A percentile compares a stretch with the other conserved stretches of the same genome.
Conservation (phyloP, 2,888 invertebrate species). For the Megaustenia siamemsis region DNA sequence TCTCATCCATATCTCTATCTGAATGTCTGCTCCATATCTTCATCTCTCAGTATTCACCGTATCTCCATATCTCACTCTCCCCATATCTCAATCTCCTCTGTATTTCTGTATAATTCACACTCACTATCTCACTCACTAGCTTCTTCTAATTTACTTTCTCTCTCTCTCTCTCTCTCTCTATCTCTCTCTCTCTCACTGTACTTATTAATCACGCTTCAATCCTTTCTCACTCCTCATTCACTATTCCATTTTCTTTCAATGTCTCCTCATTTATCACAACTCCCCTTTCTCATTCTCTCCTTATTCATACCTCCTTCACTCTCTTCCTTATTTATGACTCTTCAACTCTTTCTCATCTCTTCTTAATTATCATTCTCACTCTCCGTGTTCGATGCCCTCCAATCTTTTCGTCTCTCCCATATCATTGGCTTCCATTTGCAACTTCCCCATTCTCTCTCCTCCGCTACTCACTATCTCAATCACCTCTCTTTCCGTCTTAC, state of each 20-base stretch:
- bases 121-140: too few relatives aligned
- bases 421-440: too few relatives aligned
- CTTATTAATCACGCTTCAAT: too few relatives aligned
- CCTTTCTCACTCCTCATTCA: too few relatives aligned
- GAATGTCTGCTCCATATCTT: not conserved
- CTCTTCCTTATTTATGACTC: not conserved
- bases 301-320: not conserved
- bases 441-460: too few relatives aligned
- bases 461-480: too few relatives aligned
- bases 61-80: not conserved
- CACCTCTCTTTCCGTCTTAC: too few relatives aligned
- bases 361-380: too few relatives aligned
- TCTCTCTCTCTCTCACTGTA: not conserved
- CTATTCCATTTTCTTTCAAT: too few relatives aligned
- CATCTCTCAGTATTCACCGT: not conserved
- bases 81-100: not conserved
- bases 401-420: too few relatives aligned
- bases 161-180: slow-evolving; percentile 1
- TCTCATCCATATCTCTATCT: not conserved
- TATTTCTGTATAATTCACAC: not conserved
- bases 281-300: not conserved
- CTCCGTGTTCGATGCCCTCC: too few relatives aligned
- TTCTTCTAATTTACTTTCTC: not conserved
- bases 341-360: too few relatives aligned
- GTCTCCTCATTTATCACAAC: not conserved